phyloP scores from a whole-genome alignment of 2,113 vertebrate species.

The Anser brachyrhynchus region DNA sequence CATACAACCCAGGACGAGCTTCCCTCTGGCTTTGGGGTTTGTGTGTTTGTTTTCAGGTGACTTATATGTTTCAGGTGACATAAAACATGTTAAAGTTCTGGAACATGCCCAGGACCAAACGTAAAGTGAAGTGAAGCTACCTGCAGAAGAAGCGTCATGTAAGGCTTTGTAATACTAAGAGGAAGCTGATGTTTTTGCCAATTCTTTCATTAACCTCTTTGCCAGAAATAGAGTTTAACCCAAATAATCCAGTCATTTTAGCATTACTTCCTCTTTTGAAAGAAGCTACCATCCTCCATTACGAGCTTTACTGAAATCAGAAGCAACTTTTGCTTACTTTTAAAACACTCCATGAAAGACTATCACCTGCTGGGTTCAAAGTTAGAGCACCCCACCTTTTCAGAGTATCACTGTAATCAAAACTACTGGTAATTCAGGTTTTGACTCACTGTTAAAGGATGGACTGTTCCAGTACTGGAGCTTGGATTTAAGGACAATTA shows the following conservation, averaged over 20 bases:
- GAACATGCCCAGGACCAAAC: not conserved
- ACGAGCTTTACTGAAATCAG: not conserved
- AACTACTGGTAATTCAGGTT: slow-evolving; percentile 55
- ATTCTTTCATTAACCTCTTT: slow-evolving; percentile 22
- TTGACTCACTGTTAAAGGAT: slow-evolving; percentile 20
- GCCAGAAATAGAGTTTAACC: slow-evolving; percentile 17
- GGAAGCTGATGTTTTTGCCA: not conserved
- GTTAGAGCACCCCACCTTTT: slow-evolving; percentile 9
- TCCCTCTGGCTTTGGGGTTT: not conserved
- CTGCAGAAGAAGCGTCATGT: not conserved
- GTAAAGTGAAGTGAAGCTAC: not conserved
- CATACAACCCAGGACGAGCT: not conserved
- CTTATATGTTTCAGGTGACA: not conserved
- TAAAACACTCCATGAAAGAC: not conserved
- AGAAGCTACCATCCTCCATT: not conserved
- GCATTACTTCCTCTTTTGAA: slow-evolving; percentile 24
- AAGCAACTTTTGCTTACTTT: not conserved
- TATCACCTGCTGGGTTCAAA: not conserved
- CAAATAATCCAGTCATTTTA: slow-evolving; percentile 6
- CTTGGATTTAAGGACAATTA: not conserved
- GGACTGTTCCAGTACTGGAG: not conserved
- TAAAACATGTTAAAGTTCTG: not conserved
- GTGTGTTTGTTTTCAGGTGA: not conserved
- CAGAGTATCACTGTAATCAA: slow-evolving; percentile 23
- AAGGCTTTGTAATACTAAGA: not conserved